A percentile compares a stretch with the other conserved stretches of the same genome.
Conservation (phyloP, 2,888 invertebrate species). For the Tholera decimalis region DNA sequence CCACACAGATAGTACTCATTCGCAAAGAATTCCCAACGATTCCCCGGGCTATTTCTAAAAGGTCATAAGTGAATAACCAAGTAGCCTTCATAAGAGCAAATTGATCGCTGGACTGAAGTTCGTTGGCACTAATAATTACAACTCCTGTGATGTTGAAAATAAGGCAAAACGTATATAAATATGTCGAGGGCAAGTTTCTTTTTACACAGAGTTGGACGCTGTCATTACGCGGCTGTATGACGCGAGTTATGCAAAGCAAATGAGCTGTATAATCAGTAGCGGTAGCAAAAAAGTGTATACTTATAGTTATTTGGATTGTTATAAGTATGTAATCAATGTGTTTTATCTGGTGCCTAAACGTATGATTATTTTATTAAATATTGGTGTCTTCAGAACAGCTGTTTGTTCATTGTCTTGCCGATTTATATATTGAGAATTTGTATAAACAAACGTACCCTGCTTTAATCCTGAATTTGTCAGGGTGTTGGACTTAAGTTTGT, state of each 20-base stretch:
- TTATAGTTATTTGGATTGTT: conserved; percentile 36
- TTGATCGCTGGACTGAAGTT: conserved; percentile 72
- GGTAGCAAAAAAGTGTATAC: conserved; percentile 30
- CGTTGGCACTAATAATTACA: conserved; percentile 85
- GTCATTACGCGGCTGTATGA: conserved; percentile 69
- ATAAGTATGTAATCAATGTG: conserved; percentile 20
- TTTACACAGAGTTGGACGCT: conserved; percentile 74
- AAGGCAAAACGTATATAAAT: conserved; percentile 67
- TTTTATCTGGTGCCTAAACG: conserved; percentile 1
- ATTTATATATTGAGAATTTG: no score
- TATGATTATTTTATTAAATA: neutral
- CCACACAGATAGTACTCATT: conserved; percentile 52
- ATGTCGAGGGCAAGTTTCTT: conserved; percentile 69
- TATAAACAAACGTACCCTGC: no score
- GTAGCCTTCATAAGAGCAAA: conserved; percentile 74
- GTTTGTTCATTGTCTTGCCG: neutral
- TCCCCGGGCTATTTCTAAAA: conserved; percentile 82
- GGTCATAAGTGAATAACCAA: conserved; percentile 88
- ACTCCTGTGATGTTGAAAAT: conserved; percentile 74
- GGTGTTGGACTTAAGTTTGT: no score
- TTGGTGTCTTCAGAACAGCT: neutral
- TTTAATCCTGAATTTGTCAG: no score
- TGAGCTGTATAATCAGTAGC: conserved; percentile 45
- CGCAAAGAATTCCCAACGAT: conserved; percentile 71
- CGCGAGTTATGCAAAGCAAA: conserved; percentile 67